Evolutionary conservation across 1,140 invertebrate species (phyloP), one percentile per base, ranked within the genome.

Genomic region (Diuraphis noxia): DNA sequence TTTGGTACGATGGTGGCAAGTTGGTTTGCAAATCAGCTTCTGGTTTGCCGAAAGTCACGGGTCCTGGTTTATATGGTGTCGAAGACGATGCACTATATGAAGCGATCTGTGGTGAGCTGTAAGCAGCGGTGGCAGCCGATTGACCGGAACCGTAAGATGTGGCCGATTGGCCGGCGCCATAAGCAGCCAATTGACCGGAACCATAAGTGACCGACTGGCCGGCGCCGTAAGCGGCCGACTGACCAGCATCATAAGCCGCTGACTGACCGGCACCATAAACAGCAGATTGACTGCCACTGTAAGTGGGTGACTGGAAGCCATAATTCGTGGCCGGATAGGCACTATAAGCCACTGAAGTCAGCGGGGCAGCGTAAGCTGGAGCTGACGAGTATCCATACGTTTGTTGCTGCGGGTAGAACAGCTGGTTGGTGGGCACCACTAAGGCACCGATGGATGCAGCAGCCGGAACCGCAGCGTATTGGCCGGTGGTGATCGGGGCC

Each of bases 371-470:
- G 84, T 85, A 49, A 36, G 84, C 84, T 49, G 46, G 19, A 23
- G 49, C 49, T 25, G 85, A 30, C 23, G 86, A 38, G 30, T 49
- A 91, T n/a, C 34, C 77, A 36, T 91, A 91, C 1, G 19, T 9
- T 41, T 90, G 88, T 25, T 79, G 63, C 46, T 79, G 89, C 10
- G 63, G 89, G 19, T 91, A 91, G 77, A 91, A 91, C 23, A 91
- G 36, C 43, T 79, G 89, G 25, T 38, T 82, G 36, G 43, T 5
- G 9, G 88, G 88, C 3, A 91, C 13, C 34, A 90, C 72, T n/a
- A 90, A 7, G 41, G 88, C 72, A 23, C 63, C 41, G 9, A 43
- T 19, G 17, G 56, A 13, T 41, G 56, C 25, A n/a, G 40, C 63
- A 9, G 88, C 41, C 8, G 72, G 88, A 1, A 49, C 72, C 5